These are phyloP conservation scores for Pomatostomus ruficeps DNA, from an alignment of 2,113 vertebrate genomes.

Conservation along the genomic window DNA sequence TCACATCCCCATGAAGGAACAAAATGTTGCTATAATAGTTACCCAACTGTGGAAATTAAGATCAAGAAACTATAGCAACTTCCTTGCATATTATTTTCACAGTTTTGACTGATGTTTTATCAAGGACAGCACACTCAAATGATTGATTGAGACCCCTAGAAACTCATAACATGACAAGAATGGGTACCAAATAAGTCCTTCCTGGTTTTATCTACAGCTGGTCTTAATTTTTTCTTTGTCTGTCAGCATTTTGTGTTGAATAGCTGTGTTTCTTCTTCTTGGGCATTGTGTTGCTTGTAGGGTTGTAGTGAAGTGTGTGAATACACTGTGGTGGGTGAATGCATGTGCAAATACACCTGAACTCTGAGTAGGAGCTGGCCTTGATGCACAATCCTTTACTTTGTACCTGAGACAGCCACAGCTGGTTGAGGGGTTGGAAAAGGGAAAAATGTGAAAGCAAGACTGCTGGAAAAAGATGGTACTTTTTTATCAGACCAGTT, in stretches of 20 bases:
- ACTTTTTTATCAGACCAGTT: background rate
- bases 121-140: background rate
- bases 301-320: background rate
- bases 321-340: background rate
- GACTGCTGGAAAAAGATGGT: background rate
- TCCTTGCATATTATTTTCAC: constrained; percentile 21
- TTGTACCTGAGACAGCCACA: background rate
- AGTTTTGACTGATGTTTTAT: constrained; percentile 32
- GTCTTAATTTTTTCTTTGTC: background rate
- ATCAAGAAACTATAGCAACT: constrained; percentile 5
- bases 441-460: background rate
- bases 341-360: background rate
- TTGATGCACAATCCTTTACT: background rate
- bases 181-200: background rate
- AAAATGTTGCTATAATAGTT: constrained; percentile 33
- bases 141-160: background rate
- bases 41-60: constrained; percentile 17
- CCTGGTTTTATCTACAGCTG: background rate
- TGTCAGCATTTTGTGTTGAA: background rate
- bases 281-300: background rate
- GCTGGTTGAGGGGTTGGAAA: background rate
- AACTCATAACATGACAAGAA: background rate
- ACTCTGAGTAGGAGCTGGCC: background rate
- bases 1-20: background rate
- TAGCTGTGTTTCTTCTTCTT: background rate